Conservation (phyloP, 2,113 vertebrate species). For the Corythoichthys intestinalis region DNA sequence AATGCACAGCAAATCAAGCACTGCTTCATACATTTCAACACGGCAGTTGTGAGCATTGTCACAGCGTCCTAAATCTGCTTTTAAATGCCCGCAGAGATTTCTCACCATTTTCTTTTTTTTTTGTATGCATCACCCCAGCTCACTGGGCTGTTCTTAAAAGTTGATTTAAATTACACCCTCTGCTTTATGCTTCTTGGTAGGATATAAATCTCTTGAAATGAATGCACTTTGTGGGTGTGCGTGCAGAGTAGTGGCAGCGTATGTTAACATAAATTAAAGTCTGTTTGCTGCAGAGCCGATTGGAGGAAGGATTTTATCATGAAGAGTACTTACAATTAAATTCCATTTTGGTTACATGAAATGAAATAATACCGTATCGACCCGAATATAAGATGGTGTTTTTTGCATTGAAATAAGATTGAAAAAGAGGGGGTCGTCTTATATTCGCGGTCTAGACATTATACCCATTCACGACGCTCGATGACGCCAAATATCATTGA, state of each 20-base stretch:
- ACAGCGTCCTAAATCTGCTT: conserved; percentile 48
- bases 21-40: conserved; percentile 39
- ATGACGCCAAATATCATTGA: too few species aligned
- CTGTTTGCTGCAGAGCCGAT: conserved; percentile 35
- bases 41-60: conserved; percentile 36
- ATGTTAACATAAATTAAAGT: conserved; percentile 76
- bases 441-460: too few species aligned
- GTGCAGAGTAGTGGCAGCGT: conserved; percentile 32
- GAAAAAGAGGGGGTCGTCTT: too few species aligned
- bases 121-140: conserved; percentile 52
- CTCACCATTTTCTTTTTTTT: conserved; percentile 11
- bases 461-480: too few species aligned
- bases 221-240: conserved; percentile 46
- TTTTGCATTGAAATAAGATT: too few species aligned
- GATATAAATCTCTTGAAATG: conserved; percentile 77
- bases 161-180: conserved; percentile 72
- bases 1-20: conserved; percentile 43
- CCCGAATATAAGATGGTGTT: too few species aligned
- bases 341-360: not conserved
- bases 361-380: not conserved
- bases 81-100: conserved; percentile 41
- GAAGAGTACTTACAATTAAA: not conserved
- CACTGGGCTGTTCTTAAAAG: conserved; percentile 63
- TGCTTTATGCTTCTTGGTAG: conserved; percentile 69
- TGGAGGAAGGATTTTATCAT: conserved; percentile 1